phyloP scores from a whole-genome alignment of 2,113 vertebrate genomes.

The Morone saxatilis region DNA sequence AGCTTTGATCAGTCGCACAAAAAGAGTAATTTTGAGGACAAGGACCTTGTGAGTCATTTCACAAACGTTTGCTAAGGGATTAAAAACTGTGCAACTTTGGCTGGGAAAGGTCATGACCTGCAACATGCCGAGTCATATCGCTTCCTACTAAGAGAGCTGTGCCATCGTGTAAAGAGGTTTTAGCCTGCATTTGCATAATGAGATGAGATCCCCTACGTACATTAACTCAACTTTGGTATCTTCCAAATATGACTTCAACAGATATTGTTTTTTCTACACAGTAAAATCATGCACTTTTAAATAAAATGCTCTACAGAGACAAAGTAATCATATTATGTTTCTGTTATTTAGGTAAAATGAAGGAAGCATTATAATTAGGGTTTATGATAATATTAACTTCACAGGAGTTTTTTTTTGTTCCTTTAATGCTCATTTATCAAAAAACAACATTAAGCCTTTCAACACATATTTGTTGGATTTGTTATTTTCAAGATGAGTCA shows the following conservation, averaged over 20 bases:
- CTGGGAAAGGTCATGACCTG: neutral
- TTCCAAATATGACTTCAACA: neutral
- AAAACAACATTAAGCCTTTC: neutral
- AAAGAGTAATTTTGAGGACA: conserved; percentile 45
- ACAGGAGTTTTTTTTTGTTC: neutral
- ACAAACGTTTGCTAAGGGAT: conserved; percentile 24
- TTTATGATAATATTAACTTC: neutral
- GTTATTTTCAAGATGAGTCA: neutral
- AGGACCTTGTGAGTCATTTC: conserved; percentile 45
- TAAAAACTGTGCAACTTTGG: neutral
- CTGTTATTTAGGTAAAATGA: neutral
- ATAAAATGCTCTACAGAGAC: neutral
- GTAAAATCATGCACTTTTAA: neutral
- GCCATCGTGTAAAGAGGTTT: neutral
- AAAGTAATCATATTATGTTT: neutral
- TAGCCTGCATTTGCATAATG: conserved; percentile 5
- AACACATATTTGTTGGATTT: neutral
- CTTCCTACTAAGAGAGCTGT: neutral
- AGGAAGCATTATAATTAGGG: neutral
- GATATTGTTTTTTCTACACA: neutral
- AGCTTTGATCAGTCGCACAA: conserved; percentile 50
- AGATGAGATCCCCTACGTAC: neutral
- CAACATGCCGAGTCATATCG: neutral
- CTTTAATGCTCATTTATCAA: conserved; percentile 8
- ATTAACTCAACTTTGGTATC: neutral